These are phyloP conservation scores for Hephaestus fuliginosus DNA, from an alignment of 2,797 vertebrate species.

Conservation along the genomic window DNA sequence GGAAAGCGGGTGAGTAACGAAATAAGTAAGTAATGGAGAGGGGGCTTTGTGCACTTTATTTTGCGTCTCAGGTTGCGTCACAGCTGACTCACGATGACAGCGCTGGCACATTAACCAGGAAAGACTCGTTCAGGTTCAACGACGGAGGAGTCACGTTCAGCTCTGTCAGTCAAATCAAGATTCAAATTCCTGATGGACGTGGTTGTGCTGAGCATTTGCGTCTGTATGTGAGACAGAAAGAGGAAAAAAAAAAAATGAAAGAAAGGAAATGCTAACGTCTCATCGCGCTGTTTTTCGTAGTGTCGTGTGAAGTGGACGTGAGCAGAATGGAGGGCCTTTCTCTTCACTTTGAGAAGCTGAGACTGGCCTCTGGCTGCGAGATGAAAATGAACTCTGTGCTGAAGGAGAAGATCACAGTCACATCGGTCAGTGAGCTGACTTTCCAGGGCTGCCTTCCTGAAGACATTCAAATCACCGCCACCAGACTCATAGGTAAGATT, in stretches of 20 bases:
- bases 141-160: fast-evolving
- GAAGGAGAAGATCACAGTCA: conserved; percentile 61
- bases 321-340: conserved; percentile 43
- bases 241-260: background rate
- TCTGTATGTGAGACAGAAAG: background rate
- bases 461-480: conserved; percentile 73
- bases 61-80: conserved; percentile 41
- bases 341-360: conserved; percentile 73
- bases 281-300: conserved; percentile 42
- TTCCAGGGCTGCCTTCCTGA: conserved; percentile 76
- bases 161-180: background rate
- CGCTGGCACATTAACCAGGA: background rate
- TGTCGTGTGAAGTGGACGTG: conserved; percentile 72
- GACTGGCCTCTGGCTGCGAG: conserved; percentile 65
- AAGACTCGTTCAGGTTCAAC: background rate
- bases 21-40: conserved; percentile 3
- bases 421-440: conserved; percentile 60
- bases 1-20: conserved; percentile 23
- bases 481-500: conserved; percentile 75
- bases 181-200: background rate
- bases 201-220: background rate
- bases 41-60: background rate
- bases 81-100: conserved; percentile 51
- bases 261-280: background rate
- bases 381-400: conserved; percentile 70